Percentiles rank a stretch among this genome's conserved stretches.
These are phyloP conservation scores for Acronicta aceris DNA, from an alignment of 2,888 invertebrate species.

Conservation along the genomic window DNA sequence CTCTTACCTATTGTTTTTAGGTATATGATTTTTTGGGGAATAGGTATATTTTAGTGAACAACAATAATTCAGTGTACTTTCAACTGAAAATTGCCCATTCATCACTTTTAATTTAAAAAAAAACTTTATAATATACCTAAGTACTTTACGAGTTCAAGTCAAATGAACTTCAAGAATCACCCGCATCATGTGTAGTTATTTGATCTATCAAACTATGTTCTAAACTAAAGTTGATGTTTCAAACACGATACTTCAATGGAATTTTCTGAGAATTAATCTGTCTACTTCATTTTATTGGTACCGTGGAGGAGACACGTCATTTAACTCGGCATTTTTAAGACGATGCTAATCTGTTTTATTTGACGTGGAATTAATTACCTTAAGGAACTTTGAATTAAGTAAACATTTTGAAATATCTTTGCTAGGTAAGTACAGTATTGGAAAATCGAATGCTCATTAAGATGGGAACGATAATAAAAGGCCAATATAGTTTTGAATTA, in stretches of 20 bases:
- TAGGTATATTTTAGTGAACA: no score
- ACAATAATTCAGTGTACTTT: no score
- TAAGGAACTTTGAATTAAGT: slow-evolving; percentile 14
- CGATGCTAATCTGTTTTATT: slow-evolving; percentile 14
- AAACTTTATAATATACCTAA: slow-evolving; percentile 1
- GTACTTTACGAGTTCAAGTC: slow-evolving; percentile 1
- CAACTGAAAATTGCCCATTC: no score
- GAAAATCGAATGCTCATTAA: slow-evolving; percentile 33
- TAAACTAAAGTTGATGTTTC: slow-evolving; percentile 33
- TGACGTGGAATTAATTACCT: slow-evolving; percentile 35
- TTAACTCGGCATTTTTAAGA: slow-evolving; percentile 29
- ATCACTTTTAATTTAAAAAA: not conserved
- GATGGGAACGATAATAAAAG: slow-evolving; percentile 43
- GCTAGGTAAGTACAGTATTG: slow-evolving; percentile 18
- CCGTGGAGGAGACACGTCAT: slow-evolving; percentile 31
- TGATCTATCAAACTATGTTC: slow-evolving; percentile 40
- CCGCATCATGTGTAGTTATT: slow-evolving; percentile 40
- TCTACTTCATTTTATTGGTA: slow-evolving; percentile 40
- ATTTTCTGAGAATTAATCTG: slow-evolving; percentile 55
- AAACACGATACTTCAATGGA: slow-evolving; percentile 43
- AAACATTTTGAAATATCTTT: slow-evolving; percentile 13
- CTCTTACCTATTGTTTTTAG: no score
- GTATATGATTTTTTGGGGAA: no score
- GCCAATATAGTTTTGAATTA: slow-evolving; percentile 41
- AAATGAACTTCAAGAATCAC: slow-evolving; percentile 22